Evolutionary conservation across 2,113 vertebrate genomes (phyloP).

Genomic region (Halichoerus grypus): DNA sequence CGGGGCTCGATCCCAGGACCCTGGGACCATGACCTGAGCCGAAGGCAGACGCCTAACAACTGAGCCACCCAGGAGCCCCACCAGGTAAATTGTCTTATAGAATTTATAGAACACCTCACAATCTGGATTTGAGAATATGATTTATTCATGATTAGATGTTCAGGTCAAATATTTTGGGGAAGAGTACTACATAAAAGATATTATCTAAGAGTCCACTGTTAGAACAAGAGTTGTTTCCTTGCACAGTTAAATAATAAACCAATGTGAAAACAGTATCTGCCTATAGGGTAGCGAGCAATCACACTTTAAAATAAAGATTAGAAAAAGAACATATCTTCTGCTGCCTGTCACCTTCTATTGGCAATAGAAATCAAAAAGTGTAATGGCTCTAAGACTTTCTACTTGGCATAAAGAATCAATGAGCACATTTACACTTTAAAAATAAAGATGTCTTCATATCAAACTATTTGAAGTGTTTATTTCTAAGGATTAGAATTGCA

Average conservation of each 20-base stretch:
- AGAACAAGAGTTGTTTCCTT: not conserved
- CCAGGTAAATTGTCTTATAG: not conserved
- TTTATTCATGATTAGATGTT: not conserved
- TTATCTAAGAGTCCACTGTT: not conserved
- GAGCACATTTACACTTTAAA: not conserved
- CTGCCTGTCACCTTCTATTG: not conserved
- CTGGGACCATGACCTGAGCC: too few species aligned
- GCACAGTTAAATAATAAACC: not conserved
- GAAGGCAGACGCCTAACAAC: too few species aligned
- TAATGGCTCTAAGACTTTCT: not conserved
- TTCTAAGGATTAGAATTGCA: not conserved
- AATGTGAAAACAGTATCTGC: not conserved
- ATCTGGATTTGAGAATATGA: not conserved
- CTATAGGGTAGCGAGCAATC: not conserved
- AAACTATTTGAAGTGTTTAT: not conserved
- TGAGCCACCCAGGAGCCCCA: not conserved
- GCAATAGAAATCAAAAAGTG: not conserved
- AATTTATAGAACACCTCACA: not conserved
- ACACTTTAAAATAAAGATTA: slow-evolving; percentile 14
- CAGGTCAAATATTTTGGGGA: not conserved
- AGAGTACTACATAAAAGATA: not conserved
- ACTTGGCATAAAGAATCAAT: slow-evolving; percentile 45
- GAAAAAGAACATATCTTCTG: not conserved
- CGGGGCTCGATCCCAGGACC: too few species aligned
- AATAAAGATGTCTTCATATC: slow-evolving; percentile 35